Evolutionary conservation across 1,140 invertebrate genomes (phyloP).

Genomic region (fruit fly (Drosophila melanogaster)): Release_6_plus_ISO1_MT NT_033779.5:18957501-18958000

Average conservation of each 20-base stretch:
- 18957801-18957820: constrained; percentile 39
- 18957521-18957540: constrained; percentile 8
- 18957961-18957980: constrained; percentile 61
- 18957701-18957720: constrained; percentile 31
- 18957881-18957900: constrained; percentile 33
- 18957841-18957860: constrained; percentile 65
- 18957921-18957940: constrained; percentile 72
- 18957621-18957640: not conserved
- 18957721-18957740: constrained; percentile 53
- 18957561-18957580: constrained; percentile 7
- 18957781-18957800: constrained; percentile 58
- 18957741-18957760: constrained; percentile 68
- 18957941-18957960: constrained; percentile 68
- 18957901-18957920: constrained; percentile 46
- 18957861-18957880: constrained; percentile 54
- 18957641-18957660: not conserved
- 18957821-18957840: constrained; percentile 59
- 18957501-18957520: constrained; percentile 9
- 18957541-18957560: constrained; percentile 11
- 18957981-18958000: constrained; percentile 71
- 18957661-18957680: not conserved
- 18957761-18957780: constrained; percentile 71
- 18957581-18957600: constrained; percentile 10
- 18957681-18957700: not conserved
- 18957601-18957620: not conserved